Percentiles rank a stretch among this genome's conserved stretches.
Evolutionary conservation across 2,888 invertebrate genomes (phyloP).

Genomic region (Pachliopta kotzebuea): DNA sequence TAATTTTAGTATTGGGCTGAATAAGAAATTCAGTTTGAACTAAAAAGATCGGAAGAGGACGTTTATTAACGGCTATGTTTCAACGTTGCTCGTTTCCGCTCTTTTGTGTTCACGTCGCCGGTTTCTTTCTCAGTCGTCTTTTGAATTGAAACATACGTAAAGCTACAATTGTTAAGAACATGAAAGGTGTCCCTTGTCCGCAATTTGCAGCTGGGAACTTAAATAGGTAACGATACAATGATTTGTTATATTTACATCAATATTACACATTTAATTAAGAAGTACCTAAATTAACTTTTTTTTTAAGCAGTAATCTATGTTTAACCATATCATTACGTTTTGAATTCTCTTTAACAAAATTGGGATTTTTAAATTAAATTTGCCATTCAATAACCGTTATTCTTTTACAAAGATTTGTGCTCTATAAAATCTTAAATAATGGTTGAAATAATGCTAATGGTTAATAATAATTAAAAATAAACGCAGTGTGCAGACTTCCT

Average conservation of each 20-base stretch:
- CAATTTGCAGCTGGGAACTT: background rate
- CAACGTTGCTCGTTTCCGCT: constrained; percentile 56
- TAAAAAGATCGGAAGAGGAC: constrained; percentile 47
- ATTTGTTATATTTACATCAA: background rate
- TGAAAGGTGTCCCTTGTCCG: constrained; percentile 45
- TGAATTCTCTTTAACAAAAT: no score
- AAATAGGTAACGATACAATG: background rate
- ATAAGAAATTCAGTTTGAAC: constrained; percentile 32
- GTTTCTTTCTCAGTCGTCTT: constrained; percentile 48
- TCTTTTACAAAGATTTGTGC: no score
- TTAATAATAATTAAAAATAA: no score
- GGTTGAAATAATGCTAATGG: no score
- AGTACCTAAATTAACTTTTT: no score
- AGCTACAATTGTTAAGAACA: constrained; percentile 56
- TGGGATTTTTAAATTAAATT: no score
- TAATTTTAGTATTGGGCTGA: background rate
- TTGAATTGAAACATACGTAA: constrained; percentile 64
- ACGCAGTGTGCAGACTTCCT: no score
- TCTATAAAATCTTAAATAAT: no score
- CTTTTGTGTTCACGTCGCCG: constrained; percentile 64
- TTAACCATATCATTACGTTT: no score
- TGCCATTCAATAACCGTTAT: no score
- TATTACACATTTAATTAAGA: no score
- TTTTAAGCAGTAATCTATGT: no score
- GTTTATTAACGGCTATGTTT: constrained; percentile 69